Evolutionary conservation across 1,140 invertebrate genomes (phyloP).

Genomic region (Drosophila suzukii): DNA sequence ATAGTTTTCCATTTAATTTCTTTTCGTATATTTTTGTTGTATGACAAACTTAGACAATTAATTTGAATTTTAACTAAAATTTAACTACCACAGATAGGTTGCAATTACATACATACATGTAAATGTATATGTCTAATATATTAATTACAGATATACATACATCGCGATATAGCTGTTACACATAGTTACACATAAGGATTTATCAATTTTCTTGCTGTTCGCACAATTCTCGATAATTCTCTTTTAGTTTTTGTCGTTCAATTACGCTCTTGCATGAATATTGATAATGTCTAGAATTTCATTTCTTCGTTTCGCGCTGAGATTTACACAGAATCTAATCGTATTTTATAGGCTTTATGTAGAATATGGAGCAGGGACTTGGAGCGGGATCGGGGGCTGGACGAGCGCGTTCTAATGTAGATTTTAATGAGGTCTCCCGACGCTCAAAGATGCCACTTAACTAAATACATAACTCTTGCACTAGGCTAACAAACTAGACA

Average conservation of each 20-base stretch:
- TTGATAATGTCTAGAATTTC: constrained; percentile 33
- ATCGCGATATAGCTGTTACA: constrained; percentile 37
- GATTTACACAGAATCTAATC: constrained; percentile 64
- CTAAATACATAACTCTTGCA: constrained; percentile 82
- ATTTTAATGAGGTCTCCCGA: constrained; percentile 64
- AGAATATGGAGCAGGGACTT: constrained; percentile 46
- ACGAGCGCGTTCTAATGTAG: constrained; percentile 41
- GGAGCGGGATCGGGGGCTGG: constrained; percentile 16
- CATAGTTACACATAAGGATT: constrained; percentile 47
- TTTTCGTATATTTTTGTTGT: constrained; percentile 72
- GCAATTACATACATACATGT: constrained; percentile 76
- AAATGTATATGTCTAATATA: constrained; percentile 47
- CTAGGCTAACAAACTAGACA: constrained; percentile 79
- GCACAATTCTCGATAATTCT: constrained; percentile 13
- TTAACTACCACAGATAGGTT: constrained; percentile 84
- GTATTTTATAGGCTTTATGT: constrained; percentile 36
- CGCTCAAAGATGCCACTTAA: constrained; percentile 66
- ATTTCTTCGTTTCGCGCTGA: constrained; percentile 59
- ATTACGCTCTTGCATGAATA: constrained; percentile 8
- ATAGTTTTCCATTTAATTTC: constrained; percentile 75
- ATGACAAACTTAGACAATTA: constrained; percentile 78
- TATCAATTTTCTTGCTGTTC: constrained; percentile 13
- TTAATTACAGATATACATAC: constrained; percentile 52
- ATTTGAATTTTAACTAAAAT: constrained; percentile 84
- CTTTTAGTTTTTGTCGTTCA: constrained; percentile 1